Base-by-base conservation (phyloP, 2,797 vertebrate genomes). In the Otolemur crassicaudatus region DNA sequence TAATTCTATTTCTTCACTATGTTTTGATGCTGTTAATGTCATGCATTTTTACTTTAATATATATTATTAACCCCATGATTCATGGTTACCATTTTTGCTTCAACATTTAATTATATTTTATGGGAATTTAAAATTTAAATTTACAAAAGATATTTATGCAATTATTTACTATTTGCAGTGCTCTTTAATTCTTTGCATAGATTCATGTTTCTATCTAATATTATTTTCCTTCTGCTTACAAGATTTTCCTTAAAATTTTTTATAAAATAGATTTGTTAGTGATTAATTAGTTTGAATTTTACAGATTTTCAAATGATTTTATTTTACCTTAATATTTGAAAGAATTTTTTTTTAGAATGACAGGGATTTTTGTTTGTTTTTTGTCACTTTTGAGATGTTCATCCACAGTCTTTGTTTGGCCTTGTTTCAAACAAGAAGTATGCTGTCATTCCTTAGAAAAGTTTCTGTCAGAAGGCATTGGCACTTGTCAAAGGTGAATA, bases 321-420 rank as follows among this genome's bases (percentile, higher is more conserved):
- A 69, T 61, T 77, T 93, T n/a, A 79, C 17, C 43, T 73, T 77
- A 96, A 56, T 81, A 60, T 58, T 80, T 76, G 61, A 61, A 92
- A 94, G 10, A 40, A 40, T 40, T 6, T 40, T 40, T 40, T 87
- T 79, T 8, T 70, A 53, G 53, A 2, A 63, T 81, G n/a, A n/a
- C 4, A 49, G 3, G 49, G 49, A 4, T 53, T 53, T 65, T 34
- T 67, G 22, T 37, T 60, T 73, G 56, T 37, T 5, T 65, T 75
- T 69, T 7, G 29, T 58, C 40, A 31, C 5, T 31, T 92, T 60
- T n/a, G 76, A 60, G 11, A 34, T 49, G n/a, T 67, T 75, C n/a
- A 67, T 56, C 25, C 17, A 82, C 6, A 34, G 16, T 37, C 0
- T 79, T 93, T 84, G 19, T 58, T 80, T 86, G 43, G 20, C 25